These are phyloP conservation scores for Galerucella nymphaeae DNA, from an alignment of 2,888 invertebrate species.

Conservation along the genomic window DNA sequence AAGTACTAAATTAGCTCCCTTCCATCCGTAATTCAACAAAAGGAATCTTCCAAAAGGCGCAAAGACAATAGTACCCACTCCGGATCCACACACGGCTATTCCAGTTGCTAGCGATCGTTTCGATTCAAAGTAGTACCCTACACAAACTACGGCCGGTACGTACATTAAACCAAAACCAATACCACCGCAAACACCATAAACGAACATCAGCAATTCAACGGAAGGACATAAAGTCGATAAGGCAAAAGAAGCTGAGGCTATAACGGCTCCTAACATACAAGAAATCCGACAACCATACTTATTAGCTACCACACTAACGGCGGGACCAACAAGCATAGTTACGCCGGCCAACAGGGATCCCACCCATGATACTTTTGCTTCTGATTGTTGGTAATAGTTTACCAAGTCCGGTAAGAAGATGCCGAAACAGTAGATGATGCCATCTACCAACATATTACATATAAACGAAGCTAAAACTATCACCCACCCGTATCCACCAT, in stretches of 20 bases:
- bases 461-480: conserved; percentile 96
- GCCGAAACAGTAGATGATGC: conserved; percentile 97
- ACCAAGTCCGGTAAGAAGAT: conserved; percentile 87
- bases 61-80: conserved; percentile 94
- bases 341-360: conserved; percentile 95
- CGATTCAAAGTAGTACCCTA: conserved; percentile 97
- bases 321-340: conserved; percentile 93
- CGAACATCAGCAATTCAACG: conserved; percentile 89
- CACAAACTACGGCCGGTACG: conserved; percentile 95
- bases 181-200: conserved; percentile 79
- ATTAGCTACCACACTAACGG: conserved; percentile 95
- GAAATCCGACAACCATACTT: conserved; percentile 92
- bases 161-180: conserved; percentile 64
- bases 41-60: conserved; percentile 90
- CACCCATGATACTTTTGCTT: conserved; percentile 93
- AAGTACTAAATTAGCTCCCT: conserved; percentile 87
- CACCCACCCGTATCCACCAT: conserved; percentile 94
- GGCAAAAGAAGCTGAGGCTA: conserved; percentile 86
- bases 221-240: conserved; percentile 86
- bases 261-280: conserved; percentile 89
- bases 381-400: conserved; percentile 83
- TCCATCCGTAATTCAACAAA: conserved; percentile 85
- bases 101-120: conserved; percentile 94
- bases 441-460: conserved; percentile 98
- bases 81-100: conserved; percentile 95